Evolutionary conservation across 2,113 vertebrate genomes (phyloP), one percentile per base, ranked within the genome.

Genomic region (human (Homo sapiens)): DNA sequence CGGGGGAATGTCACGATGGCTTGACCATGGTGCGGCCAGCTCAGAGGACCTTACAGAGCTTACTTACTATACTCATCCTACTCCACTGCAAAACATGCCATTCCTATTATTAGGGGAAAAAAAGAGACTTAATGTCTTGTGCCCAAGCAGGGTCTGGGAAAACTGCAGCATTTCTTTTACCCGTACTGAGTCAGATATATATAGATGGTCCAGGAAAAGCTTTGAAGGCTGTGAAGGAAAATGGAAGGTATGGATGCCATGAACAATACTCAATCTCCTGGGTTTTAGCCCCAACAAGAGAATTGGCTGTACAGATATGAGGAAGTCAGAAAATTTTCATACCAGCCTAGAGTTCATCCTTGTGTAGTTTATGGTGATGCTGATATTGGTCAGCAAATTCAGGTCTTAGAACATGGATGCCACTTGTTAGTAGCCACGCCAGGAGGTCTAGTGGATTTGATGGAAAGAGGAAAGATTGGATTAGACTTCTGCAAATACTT

Each of bases 121-220:
- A 99, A 98, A 99, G 99, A 98, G 99, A 99, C 97, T 98, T 99
- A 97, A 99, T 99, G 99, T 99, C 99, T 25, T 99, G 99, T 96
- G 99, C 99, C 80, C 99, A 99, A 0, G 85, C 90, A 99, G 99
- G 99, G 8, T 99, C 99, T 97, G 99, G 99, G 25, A 99, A 99
- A 97, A 99, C 99, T 0, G 99, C 99, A 87, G 99, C 99, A 0
- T 99, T 99, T 98, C 98, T 99, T 98, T 99, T 99, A 90, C 99
- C 99, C 0, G 99, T 99, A 97, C 96, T 99, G 97, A 99, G 99
- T 98, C 99, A 99, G 98, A 99, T 99, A 96, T 99, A 99, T 98
- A 98, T 98, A 10, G 99, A 99, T 30, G 99, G 99, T 10, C 99
- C 99, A 52, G 99, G 99, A 92, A 99, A 99, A 14, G 99, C 99